Base-by-base conservation (phyloP, 2,888 invertebrate species). In the Seira ritae region DNA sequence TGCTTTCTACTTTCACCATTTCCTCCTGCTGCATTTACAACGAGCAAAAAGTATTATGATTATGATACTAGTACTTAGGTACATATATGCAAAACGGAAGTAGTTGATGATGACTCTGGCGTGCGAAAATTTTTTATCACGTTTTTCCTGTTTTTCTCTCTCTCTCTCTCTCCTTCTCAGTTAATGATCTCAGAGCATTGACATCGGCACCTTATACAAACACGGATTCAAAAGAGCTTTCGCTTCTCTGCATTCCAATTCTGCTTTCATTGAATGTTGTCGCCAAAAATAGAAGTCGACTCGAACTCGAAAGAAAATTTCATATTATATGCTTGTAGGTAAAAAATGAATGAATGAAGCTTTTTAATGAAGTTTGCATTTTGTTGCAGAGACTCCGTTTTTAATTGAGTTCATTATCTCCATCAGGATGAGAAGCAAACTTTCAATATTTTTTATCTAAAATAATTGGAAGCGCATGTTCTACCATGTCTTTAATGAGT, bases 141-240 rank as follows among this genome's bases (percentile, higher is more conserved):
- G 15, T 66, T 66, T 19, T 60, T 60, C 19, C 19, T 60, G 20
- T 15, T 23, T 66, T 62, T 10, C 62, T 10, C n/a, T 62, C n/a
- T 66, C 60, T 12, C 60, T 60, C 3, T 60, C 60, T 12, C 12
- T 60, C 12, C 12, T 66, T 66, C 22, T 17, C 22, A 66, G 66
- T 66, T 66, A 66, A 66, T 66, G 66, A 22, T 66, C 22, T 66
- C 23, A 20, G 20, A 10, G 66, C 55, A 55, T 55, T 55, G 55
- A 55, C 55, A 55, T 55, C 55, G 55, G 15, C 55, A 31, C 31
- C 31, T 31, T 31, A n/a, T n/a, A n/a, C n/a, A n/a, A n/a, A n/a
- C n/a, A n/a, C n/a, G n/a, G n/a, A n/a, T 31, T 31, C 31, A 31
- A 2, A 31, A 31, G 8, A 4, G 31, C 31, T 31, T 31, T 31